Evolutionary conservation across 2,113 vertebrate species (phyloP), one percentile per base, ranked within the genome.

Genomic region (Neoarius graeffei): DNA sequence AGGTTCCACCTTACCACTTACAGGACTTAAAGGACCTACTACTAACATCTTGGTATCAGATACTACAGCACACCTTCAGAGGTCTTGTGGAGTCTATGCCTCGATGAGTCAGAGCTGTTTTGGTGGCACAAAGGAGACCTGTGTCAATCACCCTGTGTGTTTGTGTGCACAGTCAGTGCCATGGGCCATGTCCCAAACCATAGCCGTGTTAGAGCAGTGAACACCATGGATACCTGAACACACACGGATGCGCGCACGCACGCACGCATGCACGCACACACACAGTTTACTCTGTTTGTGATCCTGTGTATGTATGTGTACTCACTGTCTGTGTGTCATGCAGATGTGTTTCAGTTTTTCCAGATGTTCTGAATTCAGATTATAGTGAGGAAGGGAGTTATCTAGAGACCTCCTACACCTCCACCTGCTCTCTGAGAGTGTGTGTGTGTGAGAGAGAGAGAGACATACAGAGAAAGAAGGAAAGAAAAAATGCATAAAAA

Each of bases 271-370:
- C 66, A 57, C 52, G 74, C 83, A 50, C 14, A 73, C 19, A 86
- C 57, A 69, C 64, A 25, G 2, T 42, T 42, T 23, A 11, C 52
- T 54, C 15, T 11, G 62, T 30, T 64, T 27, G 66, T 80, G 85
- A 79, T 71, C 25, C 10, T 85, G 23, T 67, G 30, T 19, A 27
- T 59, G 19, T 80, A 3, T 67, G 74, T 81, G 27, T 52, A 92
- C 97, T 96, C 91, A 99, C 98, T 98, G 95, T 90, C 92, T 95
- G 95, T 99, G 98, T 0, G 97, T 97, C 92, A 95, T 94, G 91
- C 98, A 99, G 94, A 99, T 93, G 92, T 95, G 94, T 90, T 93
- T 94, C 88, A 99, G 97, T 19, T 89, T 94, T 90, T 97, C 96
- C 94, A 99, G 93, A 86, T 97, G 96, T 84, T 95, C 94, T 89